Evolutionary conservation across 2,888 invertebrate species (phyloP).

Genomic region (Trichacis sp.): DNA sequence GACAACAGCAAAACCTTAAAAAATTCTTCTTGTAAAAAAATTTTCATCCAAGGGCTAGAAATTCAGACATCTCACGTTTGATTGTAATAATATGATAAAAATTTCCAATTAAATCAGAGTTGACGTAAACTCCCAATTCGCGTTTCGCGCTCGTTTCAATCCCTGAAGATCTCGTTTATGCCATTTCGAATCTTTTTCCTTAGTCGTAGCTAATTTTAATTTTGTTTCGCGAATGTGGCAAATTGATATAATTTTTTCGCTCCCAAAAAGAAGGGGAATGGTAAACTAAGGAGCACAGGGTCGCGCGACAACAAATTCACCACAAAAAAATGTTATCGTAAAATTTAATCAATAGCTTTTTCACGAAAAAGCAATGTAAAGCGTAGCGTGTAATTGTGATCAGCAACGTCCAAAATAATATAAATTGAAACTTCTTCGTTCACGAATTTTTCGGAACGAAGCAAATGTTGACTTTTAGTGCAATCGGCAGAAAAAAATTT

Average conservation of each 20-base stretch:
- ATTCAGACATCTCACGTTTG: no score
- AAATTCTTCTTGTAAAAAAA: no score
- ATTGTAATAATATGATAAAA: no score
- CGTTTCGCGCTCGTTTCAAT: not conserved
- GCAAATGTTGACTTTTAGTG: slow-evolving; percentile 36
- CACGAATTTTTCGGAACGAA: slow-evolving; percentile 6
- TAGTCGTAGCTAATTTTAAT: not conserved
- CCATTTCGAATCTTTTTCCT: slow-evolving; percentile 49
- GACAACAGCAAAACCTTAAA: no score
- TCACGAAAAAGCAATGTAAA: not conserved
- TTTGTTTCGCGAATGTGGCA: not conserved
- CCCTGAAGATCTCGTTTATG: slow-evolving; percentile 54
- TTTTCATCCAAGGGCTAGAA: no score
- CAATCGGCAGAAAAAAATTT: slow-evolving; percentile 48
- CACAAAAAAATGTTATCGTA: no score
- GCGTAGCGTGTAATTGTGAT: not conserved
- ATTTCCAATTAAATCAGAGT: no score
- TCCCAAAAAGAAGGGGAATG: not conserved
- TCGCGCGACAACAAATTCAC: not conserved
- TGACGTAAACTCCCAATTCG: no score
- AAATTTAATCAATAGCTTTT: not conserved
- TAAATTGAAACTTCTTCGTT: not conserved
- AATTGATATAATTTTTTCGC: not conserved
- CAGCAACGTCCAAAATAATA: slow-evolving; percentile 6
- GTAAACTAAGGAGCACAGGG: not conserved